These are phyloP conservation scores for Phalera bucephala DNA, from an alignment of 2,888 invertebrate genomes.

Conservation along the genomic window DNA sequence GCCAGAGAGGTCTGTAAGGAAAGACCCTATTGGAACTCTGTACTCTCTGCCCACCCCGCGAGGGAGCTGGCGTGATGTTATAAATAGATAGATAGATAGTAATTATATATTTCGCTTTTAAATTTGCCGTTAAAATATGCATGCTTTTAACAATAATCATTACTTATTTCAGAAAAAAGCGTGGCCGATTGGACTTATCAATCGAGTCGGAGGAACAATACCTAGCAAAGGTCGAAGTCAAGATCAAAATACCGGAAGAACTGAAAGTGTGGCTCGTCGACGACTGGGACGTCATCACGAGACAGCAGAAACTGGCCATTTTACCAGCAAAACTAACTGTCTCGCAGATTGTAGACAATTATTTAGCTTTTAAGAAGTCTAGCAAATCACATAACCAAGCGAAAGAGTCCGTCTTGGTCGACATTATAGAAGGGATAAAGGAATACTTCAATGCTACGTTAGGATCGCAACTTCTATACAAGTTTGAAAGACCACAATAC, in stretches of 20 bases:
- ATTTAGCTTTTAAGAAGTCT: slow-evolving; percentile 90
- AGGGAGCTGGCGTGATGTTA: no score
- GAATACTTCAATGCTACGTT: slow-evolving; percentile 97
- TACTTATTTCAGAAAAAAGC: slow-evolving; percentile 77
- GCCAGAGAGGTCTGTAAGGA: no score
- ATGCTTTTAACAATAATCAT: no score
- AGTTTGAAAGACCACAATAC: slow-evolving; percentile 96
- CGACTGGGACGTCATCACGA: slow-evolving; percentile 95
- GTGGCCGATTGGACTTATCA: slow-evolving; percentile 87
- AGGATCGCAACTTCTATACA: slow-evolving; percentile 95
- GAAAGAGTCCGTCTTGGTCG: slow-evolving; percentile 86
- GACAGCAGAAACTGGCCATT: slow-evolving; percentile 92
- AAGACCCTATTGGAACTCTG: no score
- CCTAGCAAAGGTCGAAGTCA: slow-evolving; percentile 92
- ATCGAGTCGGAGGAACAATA: slow-evolving; percentile 95
- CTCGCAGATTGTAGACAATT: slow-evolving; percentile 93
- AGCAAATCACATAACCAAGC: slow-evolving; percentile 90
- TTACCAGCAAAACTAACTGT: slow-evolving; percentile 94
- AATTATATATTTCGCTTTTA: no score
- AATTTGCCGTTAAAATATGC: no score
- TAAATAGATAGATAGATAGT: no score
- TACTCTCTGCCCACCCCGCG: no score
- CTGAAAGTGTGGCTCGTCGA: slow-evolving; percentile 96
- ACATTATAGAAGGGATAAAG: slow-evolving; percentile 90
- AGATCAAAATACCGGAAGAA: slow-evolving; percentile 96